Conservation (phyloP, 1,140 invertebrate species). For the Eciton burchellii region DNA sequence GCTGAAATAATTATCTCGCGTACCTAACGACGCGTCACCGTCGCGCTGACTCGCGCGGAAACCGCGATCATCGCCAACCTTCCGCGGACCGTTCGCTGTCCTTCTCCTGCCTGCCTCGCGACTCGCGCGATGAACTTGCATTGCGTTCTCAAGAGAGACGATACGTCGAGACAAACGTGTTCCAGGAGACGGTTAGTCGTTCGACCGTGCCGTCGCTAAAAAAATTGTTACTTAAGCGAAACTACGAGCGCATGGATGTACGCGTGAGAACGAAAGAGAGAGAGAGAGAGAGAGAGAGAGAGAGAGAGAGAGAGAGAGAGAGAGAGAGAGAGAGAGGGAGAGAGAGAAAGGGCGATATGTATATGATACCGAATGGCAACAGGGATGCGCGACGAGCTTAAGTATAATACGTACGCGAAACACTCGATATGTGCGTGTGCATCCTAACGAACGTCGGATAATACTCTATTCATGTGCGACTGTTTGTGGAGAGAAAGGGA, state of each 20-base stretch:
- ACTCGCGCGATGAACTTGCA: conserved; percentile 33
- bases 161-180: conserved; percentile 67
- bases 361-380: conserved; percentile 55
- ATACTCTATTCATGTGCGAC: conserved; percentile 51
- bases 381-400: conserved; percentile 45
- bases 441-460: conserved; percentile 60
- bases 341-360: conserved; percentile 46
- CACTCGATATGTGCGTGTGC: conserved; percentile 22
- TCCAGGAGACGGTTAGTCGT: conserved; percentile 63
- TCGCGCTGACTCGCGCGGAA: conserved; percentile 1
- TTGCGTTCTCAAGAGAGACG: conserved; percentile 47
- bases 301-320: not conserved
- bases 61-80: conserved; percentile 22
- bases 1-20: conserved; percentile 59
- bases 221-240: conserved; percentile 67
- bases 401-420: conserved; percentile 52
- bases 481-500: conserved; percentile 29
- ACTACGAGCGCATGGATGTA: not conserved
- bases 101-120: conserved; percentile 18
- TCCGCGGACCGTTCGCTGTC: not conserved
- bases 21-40: not conserved
- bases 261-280: conserved; percentile 1
- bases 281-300: not conserved
- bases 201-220: conserved; percentile 63
- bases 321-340: conserved; percentile 36